Evolutionary conservation across 2,797 vertebrate species (phyloP), one percentile per base, ranked within the genome.

Genomic region (Babyrousa celebensis): DNA sequence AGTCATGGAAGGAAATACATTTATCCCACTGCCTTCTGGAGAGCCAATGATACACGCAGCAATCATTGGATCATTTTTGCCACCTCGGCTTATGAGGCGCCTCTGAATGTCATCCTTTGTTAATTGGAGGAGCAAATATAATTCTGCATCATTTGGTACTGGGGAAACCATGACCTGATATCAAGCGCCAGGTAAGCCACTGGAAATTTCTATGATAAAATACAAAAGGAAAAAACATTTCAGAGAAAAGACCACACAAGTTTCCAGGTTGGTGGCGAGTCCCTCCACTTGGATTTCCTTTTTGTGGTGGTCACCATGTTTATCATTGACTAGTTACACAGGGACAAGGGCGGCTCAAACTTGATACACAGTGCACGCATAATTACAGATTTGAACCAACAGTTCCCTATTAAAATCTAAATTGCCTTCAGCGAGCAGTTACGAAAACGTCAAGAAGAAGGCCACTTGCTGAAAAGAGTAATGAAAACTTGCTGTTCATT

Each of bases 401-500:
- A 78, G 54, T 85, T 68, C 43, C 89, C 83, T 72, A 67, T 92
- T 95, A 97, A 97, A 91, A 83, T 70, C 58, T 82, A 75, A 95
- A 93, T 18, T 96, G 79, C 63, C 92, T 85, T 86, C 77, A 94
- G 85, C 68, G 86, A 71, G 92, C 89, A 88, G 91, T 85, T 93
- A 56, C 84, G 63, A 62, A 95, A 91, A 96, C 93, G 95, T 96
- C 94, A 97, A 96, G 91, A 95, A 88, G 85, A 94, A 95, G 82
- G 68, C 48, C 48, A 90, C 84, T 60, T 97, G 96, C 94, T 96
- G 92, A 94, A 97, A 97, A 75, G 48, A 83, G 70, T 82, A 92
- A 94, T 97, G 77, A 96, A 95, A 89, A 62, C 84, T 83, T 36
- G 12, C 80, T 90, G 78, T 75, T 95, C 60, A 85, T 94, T 94